Percentiles rank a stretch among this genome's conserved stretches.
Conservation (phyloP, 92 coral and sea anemone genomes). For the Paragorgia papillata region DNA sequence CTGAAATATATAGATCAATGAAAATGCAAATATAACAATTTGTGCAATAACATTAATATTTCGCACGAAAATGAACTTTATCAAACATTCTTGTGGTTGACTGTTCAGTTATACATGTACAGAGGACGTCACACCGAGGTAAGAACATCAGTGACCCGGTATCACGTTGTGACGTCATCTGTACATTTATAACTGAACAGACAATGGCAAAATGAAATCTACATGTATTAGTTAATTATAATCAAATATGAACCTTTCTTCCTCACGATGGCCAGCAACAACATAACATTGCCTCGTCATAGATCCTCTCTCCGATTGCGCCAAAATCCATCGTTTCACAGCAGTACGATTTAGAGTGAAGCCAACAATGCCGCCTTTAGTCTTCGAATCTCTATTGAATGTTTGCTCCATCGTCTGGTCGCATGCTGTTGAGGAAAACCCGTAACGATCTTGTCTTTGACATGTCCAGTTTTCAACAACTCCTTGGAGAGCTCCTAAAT, state of each 20-base stretch:
- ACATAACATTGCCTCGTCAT: slow-evolving; percentile 37
- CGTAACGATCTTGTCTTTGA: slow-evolving; percentile 44
- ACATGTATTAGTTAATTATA: slow-evolving; percentile 11
- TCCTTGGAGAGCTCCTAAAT: slow-evolving; percentile 27
- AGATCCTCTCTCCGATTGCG: slow-evolving; percentile 38
- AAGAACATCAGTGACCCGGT: too few relatives aligned
- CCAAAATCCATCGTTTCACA: slow-evolving; percentile 42
- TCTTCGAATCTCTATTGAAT: too few relatives aligned
- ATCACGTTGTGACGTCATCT: not conserved
- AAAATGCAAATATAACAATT: too few relatives aligned
- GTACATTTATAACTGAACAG: too few relatives aligned
- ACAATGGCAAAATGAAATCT: too few relatives aligned
- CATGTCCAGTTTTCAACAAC: slow-evolving; percentile 39
- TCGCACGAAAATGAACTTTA: too few relatives aligned
- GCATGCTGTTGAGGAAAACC: too few relatives aligned
- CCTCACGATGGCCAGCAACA: slow-evolving; percentile 25
- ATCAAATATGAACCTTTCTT: slow-evolving; percentile 28
- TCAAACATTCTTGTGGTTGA: too few relatives aligned
- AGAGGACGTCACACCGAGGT: too few relatives aligned
- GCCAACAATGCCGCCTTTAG: slow-evolving; percentile 40
- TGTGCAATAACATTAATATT: too few relatives aligned
- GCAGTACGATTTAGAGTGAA: slow-evolving; percentile 32
- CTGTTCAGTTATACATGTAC: too few relatives aligned
- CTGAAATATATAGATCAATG: not conserved
- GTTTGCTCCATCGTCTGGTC: too few relatives aligned